Evolutionary conservation across 2,888 invertebrate species (phyloP).

Genomic region (Ichneumoninae sp.): DNA sequence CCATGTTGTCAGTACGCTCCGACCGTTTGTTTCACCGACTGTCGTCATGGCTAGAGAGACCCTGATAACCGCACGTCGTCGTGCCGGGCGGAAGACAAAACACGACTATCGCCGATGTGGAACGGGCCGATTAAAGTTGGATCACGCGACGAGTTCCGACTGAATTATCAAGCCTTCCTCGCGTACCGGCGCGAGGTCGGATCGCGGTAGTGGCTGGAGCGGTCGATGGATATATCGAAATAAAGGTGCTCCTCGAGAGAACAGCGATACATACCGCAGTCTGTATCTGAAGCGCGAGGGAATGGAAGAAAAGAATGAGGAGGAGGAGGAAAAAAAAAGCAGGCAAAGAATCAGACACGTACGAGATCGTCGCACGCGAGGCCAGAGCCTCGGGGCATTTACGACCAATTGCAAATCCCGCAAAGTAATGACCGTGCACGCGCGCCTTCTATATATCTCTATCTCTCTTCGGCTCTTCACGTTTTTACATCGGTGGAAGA

Average conservation of each 20-base stretch:
- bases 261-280: conserved; percentile 46
- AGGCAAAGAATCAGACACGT: conserved; percentile 59
- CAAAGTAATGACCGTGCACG: conserved; percentile 77
- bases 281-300: conserved; percentile 55
- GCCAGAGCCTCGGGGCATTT: conserved; percentile 67
- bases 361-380: conserved; percentile 69
- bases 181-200: conserved; percentile 20
- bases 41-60: not conserved
- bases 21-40: not conserved
- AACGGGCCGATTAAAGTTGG: conserved; percentile 22
- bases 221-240: conserved; percentile 2
- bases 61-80: not conserved
- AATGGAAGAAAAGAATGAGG: conserved; percentile 42
- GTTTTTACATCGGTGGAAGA: conserved; percentile 63
- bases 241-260: conserved; percentile 10
- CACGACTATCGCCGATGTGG: not conserved
- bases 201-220: not conserved
- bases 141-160: conserved; percentile 34
- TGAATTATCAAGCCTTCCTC: conserved; percentile 12
- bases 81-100: conserved; percentile 12
- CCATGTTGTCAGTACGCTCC: not conserved
- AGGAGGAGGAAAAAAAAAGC: conserved; percentile 20
- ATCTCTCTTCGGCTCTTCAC: conserved; percentile 45
- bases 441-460: conserved; percentile 58
- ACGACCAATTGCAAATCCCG: conserved; percentile 77